Conservation (phyloP, 2,113 vertebrate species). For the Anoura caudifer region DNA sequence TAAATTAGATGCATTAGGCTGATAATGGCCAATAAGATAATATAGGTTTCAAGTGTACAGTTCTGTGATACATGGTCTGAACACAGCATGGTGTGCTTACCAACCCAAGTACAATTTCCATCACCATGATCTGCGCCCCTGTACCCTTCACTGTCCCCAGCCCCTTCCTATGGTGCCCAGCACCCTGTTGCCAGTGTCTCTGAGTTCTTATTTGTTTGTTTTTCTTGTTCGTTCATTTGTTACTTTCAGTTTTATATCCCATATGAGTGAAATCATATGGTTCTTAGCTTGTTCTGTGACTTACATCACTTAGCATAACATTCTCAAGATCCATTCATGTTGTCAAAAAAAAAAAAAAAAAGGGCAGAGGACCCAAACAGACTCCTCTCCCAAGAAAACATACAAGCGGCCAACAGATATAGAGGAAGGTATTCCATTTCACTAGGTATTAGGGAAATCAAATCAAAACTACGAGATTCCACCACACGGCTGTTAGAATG, state of each 20-base stretch:
- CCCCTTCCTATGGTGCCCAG: no score
- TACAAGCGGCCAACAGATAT: no score
- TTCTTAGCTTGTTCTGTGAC: neutral
- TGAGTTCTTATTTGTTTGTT: neutral
- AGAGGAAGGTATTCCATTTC: neutral
- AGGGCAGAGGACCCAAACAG: no score
- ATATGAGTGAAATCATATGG: neutral
- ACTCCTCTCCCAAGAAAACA: neutral
- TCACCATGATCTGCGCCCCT: neutral
- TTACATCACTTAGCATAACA: neutral
- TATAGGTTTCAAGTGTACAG: neutral
- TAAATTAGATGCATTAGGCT: neutral
- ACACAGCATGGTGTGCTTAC: neutral
- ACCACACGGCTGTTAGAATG: neutral
- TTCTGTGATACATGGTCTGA: neutral
- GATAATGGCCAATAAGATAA: neutral
- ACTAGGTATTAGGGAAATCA: neutral
- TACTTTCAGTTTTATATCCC: neutral
- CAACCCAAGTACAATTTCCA: neutral
- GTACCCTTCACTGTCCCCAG: neutral
- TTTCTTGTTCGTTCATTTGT: neutral
- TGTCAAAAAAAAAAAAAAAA: neutral
- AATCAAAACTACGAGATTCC: neutral
- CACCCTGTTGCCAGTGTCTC: neutral
- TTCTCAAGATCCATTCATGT: neutral